phyloP scores from a whole-genome alignment of 2,797 vertebrate species.

The Heliangelus exortis region DNA sequence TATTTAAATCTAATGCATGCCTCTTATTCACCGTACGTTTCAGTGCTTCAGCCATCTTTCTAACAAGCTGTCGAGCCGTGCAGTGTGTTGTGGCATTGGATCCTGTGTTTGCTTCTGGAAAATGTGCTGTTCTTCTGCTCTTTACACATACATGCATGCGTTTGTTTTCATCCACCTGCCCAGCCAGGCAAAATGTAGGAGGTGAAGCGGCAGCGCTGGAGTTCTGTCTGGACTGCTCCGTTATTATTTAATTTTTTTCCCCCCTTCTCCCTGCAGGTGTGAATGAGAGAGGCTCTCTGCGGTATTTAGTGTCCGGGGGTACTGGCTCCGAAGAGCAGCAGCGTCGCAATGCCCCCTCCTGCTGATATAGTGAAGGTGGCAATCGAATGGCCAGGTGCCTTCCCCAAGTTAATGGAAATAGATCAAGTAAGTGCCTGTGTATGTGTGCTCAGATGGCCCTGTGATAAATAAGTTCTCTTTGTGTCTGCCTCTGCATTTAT shows the following conservation, averaged over 20 bases:
- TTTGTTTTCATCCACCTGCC: conserved; percentile 19
- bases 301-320: conserved; percentile 72
- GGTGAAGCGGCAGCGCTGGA: not conserved
- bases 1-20: conserved; percentile 56
- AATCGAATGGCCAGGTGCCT: conserved; percentile 96
- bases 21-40: conserved; percentile 48
- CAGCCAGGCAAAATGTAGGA: conserved; percentile 65
- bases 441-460: not conserved
- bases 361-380: conserved; percentile 98
- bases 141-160: not conserved
- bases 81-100: not conserved
- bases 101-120: conserved; percentile 8
- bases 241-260: not conserved
- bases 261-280: conserved; percentile 78
- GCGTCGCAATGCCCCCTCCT: conserved; percentile 90
- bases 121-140: not conserved
- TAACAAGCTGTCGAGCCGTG: conserved; percentile 21
- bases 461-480: not conserved
- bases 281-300: conserved; percentile 81
- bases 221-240: conserved; percentile 31
- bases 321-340: conserved; percentile 22
- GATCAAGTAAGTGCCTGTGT: conserved; percentile 88
- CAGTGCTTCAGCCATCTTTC: conserved; percentile 68
- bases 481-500: not conserved
- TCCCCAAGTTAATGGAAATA: conserved; percentile 97